Percentiles rank a stretch among this genome's conserved stretches.
Evolutionary conservation across 2,113 vertebrate genomes (phyloP).

Genomic region (Vicugna pacos): DNA sequence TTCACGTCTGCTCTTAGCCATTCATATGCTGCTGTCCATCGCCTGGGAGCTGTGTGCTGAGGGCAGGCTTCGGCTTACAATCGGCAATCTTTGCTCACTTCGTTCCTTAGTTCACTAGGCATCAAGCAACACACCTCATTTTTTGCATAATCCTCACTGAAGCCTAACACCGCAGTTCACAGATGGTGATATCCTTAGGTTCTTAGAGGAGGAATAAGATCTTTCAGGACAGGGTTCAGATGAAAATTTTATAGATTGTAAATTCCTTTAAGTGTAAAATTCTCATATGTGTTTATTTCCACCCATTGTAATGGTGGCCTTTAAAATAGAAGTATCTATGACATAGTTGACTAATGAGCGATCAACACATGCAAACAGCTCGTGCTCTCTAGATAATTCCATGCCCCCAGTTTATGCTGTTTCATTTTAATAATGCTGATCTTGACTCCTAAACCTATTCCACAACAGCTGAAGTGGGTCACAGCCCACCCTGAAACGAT

Average conservation of each 20-base stretch:
- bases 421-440: not conserved
- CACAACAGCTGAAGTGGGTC: not conserved
- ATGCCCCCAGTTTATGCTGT: not conserved
- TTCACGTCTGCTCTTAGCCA: not conserved
- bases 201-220: not conserved
- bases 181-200: not conserved
- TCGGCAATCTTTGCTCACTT: not conserved
- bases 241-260: not conserved
- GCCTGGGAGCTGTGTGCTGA: not conserved
- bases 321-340: not conserved
- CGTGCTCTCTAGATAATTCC: not conserved
- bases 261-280: not conserved
- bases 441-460: not conserved
- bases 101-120: not conserved
- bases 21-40: fast-evolving
- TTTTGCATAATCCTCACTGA: not conserved
- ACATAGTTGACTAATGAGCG: not conserved
- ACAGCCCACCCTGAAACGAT: not conserved
- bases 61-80: not conserved
- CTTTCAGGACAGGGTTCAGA: not conserved
- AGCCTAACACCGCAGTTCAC: not conserved
- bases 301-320: not conserved
- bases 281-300: not conserved
- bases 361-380: not conserved
- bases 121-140: not conserved